phyloP scores from a whole-genome alignment of 92 coral and sea anemone species.

The Porites cylindrica region DNA sequence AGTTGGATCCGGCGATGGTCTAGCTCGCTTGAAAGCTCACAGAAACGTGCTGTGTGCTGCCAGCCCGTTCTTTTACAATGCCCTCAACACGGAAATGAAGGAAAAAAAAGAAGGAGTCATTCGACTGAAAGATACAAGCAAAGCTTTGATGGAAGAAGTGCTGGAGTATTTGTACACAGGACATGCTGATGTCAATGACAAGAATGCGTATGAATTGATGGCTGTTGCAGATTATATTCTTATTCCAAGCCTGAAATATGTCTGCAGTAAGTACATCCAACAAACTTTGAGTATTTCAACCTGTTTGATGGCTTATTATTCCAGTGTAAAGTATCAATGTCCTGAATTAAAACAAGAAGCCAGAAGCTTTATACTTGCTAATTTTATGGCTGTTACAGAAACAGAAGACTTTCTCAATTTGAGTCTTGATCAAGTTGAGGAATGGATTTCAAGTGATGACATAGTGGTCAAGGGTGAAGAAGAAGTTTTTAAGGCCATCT shows the following conservation, averaged over 20 bases:
- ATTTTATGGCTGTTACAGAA: neutral
- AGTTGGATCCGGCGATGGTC: neutral
- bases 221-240: neutral
- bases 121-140: neutral
- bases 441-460: neutral
- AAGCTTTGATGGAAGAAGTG: slow-evolving; percentile 4
- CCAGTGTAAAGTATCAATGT: neutral
- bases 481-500: neutral
- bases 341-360: neutral
- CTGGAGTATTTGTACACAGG: neutral
- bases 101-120: neutral
- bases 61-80: no score
- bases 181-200: no score
- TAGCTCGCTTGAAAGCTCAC: slow-evolving; percentile 1
- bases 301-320: neutral
- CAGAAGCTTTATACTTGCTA: neutral
- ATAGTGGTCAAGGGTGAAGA: neutral
- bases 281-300: neutral
- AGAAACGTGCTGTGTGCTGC: neutral
- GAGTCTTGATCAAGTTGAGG: neutral
- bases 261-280: neutral
- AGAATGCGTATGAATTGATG: neutral
- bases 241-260: neutral
- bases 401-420: neutral
- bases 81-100: neutral